Percentiles rank a stretch among this genome's conserved stretches.
Conservation (phyloP, 2,888 invertebrate species). For the Conistra vaccinii region DNA sequence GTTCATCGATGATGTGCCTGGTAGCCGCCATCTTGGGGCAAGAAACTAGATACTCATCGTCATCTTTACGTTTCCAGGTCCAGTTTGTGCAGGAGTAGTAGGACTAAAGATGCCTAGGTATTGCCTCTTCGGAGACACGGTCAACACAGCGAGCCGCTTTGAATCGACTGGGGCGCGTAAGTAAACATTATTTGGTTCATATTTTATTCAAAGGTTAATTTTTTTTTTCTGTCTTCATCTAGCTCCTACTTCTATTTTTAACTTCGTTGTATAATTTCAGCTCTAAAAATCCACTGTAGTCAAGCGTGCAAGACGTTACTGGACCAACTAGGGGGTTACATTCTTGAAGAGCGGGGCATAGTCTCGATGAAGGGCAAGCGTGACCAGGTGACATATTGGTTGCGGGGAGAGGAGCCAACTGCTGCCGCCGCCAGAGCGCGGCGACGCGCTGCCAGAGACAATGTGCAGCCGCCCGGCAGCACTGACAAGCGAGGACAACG, state of each 20-base stretch:
- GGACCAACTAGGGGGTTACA: constrained; percentile 94
- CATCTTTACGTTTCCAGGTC: constrained; percentile 89
- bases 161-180: constrained; percentile 95
- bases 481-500: constrained; percentile 78
- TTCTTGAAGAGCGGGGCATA: constrained; percentile 94
- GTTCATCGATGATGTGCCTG: background rate
- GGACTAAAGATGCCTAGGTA: constrained; percentile 98
- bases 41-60: background rate
- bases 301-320: constrained; percentile 93
- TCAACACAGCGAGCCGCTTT: constrained; percentile 97
- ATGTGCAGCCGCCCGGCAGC: constrained; percentile 84
- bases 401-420: constrained; percentile 93
- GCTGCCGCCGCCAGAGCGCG: constrained; percentile 89
- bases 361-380: constrained; percentile 96
- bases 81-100: constrained; percentile 98
- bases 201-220: too few relatives aligned
- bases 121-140: constrained; percentile 98
- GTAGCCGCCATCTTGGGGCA: background rate
- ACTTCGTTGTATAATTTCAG: constrained; percentile 80
- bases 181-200: constrained; percentile 68
- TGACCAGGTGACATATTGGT: constrained; percentile 95
- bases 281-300: constrained; percentile 96
- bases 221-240: background rate
- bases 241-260: background rate
- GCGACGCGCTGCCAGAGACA: constrained; percentile 82